Percentiles rank a stretch among this genome's conserved stretches.
Conservation (phyloP, 2,888 invertebrate species). For the Caenorhabditis afra region DNA sequence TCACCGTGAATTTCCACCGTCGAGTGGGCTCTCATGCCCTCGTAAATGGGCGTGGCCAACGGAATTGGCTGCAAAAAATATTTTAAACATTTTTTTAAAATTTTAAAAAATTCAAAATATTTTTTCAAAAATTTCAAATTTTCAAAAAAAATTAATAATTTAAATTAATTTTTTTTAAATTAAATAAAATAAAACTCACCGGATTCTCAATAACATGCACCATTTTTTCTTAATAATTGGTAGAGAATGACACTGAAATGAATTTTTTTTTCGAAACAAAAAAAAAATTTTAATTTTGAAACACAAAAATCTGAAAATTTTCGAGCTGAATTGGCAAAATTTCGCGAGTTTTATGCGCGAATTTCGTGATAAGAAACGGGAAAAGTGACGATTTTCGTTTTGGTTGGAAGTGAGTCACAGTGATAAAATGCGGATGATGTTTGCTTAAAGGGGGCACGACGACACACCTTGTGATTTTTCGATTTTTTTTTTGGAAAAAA, state of each 20-base stretch:
- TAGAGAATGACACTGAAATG: too few relatives aligned
- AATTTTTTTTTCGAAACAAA: slow-evolving; percentile 20
- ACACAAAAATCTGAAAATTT: slow-evolving; percentile 8
- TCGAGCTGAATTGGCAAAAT: too few relatives aligned
- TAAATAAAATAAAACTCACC: slow-evolving; percentile 23
- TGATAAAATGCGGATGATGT: slow-evolving; percentile 26
- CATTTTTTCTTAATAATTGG: slow-evolving; percentile 32
- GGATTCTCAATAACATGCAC: slow-evolving; percentile 57
- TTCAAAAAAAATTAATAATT: too few relatives aligned
- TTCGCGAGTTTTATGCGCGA: slow-evolving; percentile 13
- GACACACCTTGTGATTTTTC: too few relatives aligned
- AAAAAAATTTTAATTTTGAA: background rate
- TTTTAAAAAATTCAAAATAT: too few relatives aligned
- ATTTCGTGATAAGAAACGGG: slow-evolving; percentile 34
- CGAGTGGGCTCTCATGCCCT: slow-evolving; percentile 41
- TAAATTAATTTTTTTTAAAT: too few relatives aligned
- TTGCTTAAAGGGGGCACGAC: slow-evolving; percentile 26
- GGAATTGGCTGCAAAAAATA: slow-evolving; percentile 35
- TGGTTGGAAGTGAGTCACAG: slow-evolving; percentile 8
- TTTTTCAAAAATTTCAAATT: too few relatives aligned
- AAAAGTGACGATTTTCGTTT: slow-evolving; percentile 40
- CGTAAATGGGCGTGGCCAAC: slow-evolving; percentile 40
- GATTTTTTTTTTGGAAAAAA: too few relatives aligned
- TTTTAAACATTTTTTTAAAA: background rate
- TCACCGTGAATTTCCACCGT: slow-evolving; percentile 45